Percentiles rank a stretch among this genome's conserved stretches.
Conservation (phyloP, 2,113 vertebrate genomes). For the Camelus dromedarius region DNA sequence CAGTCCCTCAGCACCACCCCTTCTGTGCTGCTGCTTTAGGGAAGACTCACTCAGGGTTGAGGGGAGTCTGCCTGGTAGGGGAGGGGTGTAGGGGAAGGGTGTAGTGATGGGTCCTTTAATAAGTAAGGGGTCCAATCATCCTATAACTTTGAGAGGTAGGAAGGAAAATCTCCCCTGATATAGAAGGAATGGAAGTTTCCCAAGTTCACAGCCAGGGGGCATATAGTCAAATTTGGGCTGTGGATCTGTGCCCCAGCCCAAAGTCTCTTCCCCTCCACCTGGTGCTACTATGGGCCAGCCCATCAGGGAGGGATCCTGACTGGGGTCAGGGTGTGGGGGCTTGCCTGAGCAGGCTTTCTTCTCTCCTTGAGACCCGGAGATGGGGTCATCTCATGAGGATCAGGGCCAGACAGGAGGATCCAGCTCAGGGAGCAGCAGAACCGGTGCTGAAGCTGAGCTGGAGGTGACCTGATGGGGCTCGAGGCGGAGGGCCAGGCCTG, state of each 20-base stretch:
- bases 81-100: rapidly evolving
- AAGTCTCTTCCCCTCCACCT: background rate
- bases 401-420: background rate
- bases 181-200: background rate
- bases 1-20: background rate
- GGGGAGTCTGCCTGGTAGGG: background rate
- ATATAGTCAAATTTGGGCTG: background rate
- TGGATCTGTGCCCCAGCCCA: no score
- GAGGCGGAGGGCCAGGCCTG: background rate
- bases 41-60: background rate
- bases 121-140: background rate
- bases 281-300: background rate
- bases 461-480: rapidly evolving
- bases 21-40: background rate
- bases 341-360: background rate
- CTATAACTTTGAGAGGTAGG: background rate
- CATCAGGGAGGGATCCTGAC: background rate
- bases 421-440: background rate
- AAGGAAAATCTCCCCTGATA: background rate
- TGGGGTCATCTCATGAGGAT: background rate
- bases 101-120: background rate
- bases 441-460: background rate
- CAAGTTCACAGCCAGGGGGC: background rate
- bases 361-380: background rate
- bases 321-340: no score